These are phyloP conservation scores for Harpagifer antarcticus DNA, from an alignment of 2,797 vertebrate genomes.

Conservation along the genomic window DNA sequence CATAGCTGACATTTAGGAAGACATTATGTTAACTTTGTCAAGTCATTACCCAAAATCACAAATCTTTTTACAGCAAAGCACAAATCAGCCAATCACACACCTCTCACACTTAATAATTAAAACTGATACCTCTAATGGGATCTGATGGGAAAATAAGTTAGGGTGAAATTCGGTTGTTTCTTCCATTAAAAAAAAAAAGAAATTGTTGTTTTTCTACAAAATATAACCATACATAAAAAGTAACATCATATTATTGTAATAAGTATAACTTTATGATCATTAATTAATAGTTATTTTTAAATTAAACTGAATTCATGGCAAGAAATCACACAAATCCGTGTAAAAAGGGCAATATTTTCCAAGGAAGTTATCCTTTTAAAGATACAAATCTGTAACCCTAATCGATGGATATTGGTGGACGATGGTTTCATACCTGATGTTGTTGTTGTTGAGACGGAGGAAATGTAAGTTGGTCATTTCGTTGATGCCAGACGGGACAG, in stretches of 20 bases:
- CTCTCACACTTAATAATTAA: neutral
- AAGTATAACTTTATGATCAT: neutral
- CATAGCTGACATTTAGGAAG: neutral
- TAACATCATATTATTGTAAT: neutral
- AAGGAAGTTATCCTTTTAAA: neutral
- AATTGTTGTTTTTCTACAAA: too few species aligned
- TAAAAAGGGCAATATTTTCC: neutral
- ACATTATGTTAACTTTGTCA: neutral
- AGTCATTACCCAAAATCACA: too few species aligned
- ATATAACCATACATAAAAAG: too few species aligned
- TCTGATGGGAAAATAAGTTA: neutral
- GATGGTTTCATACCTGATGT: constrained; percentile 87
- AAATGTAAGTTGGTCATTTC: constrained; percentile 94
- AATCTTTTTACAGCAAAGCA: too few species aligned
- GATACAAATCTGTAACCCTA: neutral
- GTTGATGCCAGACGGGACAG: constrained; percentile 90
- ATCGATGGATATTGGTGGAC: neutral
- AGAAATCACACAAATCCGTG: neutral
- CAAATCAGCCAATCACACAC: too few species aligned
- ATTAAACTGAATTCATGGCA: neutral
- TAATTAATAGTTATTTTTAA: neutral
- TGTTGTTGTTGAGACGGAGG: constrained; percentile 94
- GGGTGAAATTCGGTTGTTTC: too few species aligned
- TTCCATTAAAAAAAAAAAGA: too few species aligned
- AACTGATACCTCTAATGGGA: neutral